Evolutionary conservation across 2,797 vertebrate genomes (phyloP).

Genomic region (Myripristis murdjan): DNA sequence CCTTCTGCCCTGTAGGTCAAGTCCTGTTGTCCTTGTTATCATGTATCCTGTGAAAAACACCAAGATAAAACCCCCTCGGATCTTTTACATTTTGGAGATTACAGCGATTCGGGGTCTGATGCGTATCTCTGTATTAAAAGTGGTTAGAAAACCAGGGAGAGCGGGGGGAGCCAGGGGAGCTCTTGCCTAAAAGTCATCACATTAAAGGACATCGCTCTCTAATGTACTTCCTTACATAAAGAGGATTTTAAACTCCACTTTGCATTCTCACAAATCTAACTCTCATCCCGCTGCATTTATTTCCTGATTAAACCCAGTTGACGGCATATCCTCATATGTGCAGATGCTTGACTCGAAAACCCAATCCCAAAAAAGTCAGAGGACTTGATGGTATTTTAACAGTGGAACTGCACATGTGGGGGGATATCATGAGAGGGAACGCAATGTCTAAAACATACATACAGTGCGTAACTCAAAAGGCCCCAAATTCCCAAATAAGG

Average conservation of each 20-base stretch:
- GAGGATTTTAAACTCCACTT: constrained; percentile 64
- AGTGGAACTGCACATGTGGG: not conserved
- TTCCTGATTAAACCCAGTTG: constrained; percentile 16
- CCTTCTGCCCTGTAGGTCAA: constrained; percentile 1
- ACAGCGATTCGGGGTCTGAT: constrained; percentile 21
- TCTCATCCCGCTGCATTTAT: constrained; percentile 34
- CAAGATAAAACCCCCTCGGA: too few species aligned
- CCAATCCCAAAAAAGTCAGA: too few species aligned
- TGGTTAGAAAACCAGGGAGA: constrained; percentile 2
- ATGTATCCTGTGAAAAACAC: constrained; percentile 22
- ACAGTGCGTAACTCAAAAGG: constrained; percentile 11
- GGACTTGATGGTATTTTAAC: too few species aligned
- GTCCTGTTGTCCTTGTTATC: constrained; percentile 47
- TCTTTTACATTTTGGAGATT: constrained; percentile 31
- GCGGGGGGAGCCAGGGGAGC: not conserved
- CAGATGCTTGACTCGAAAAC: not conserved
- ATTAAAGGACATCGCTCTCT: constrained; percentile 54
- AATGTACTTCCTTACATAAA: constrained; percentile 73
- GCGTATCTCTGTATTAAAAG: constrained; percentile 7
- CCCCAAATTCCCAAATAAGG: constrained; percentile 46
- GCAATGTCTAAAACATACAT: constrained; percentile 11
- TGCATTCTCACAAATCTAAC: constrained; percentile 48
- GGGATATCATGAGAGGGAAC: not conserved
- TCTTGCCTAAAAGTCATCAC: constrained; percentile 51
- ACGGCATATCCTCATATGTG: constrained; percentile 1